Conservation (phyloP, 2,888 invertebrate genomes). For the Ceraclea dissimilis region DNA sequence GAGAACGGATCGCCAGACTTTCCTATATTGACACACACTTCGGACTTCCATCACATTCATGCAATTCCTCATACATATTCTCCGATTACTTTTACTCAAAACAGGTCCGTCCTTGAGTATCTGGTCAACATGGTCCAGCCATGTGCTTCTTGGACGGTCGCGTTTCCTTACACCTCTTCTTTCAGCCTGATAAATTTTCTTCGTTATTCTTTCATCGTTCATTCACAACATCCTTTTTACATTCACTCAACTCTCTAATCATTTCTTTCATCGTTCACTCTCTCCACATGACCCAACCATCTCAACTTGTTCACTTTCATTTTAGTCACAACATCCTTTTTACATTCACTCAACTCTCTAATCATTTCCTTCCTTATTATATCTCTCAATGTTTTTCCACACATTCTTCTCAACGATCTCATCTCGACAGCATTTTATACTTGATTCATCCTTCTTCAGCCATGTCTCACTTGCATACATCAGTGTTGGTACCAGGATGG, state of each 20-base stretch:
- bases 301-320: neutral
- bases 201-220: neutral
- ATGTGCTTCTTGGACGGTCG: neutral
- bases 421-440: too few species aligned
- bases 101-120: neutral
- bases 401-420: neutral
- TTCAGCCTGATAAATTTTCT: neutral
- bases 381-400: neutral
- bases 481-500: too few species aligned
- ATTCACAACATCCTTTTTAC: too few species aligned
- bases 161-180: neutral
- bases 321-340: neutral
- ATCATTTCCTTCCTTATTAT: neutral
- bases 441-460: too few species aligned
- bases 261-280: neutral
- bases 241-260: too few species aligned
- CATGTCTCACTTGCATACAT: too few species aligned
- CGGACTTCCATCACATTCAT: neutral
- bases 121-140: neutral
- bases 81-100: neutral
- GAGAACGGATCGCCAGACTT: neutral
- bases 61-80: neutral
- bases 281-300: neutral
- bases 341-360: neutral
- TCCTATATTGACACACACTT: conserved; percentile 4